Conservation (phyloP, 1,140 invertebrate genomes). For the Drosophila nigrodunni region DNA sequence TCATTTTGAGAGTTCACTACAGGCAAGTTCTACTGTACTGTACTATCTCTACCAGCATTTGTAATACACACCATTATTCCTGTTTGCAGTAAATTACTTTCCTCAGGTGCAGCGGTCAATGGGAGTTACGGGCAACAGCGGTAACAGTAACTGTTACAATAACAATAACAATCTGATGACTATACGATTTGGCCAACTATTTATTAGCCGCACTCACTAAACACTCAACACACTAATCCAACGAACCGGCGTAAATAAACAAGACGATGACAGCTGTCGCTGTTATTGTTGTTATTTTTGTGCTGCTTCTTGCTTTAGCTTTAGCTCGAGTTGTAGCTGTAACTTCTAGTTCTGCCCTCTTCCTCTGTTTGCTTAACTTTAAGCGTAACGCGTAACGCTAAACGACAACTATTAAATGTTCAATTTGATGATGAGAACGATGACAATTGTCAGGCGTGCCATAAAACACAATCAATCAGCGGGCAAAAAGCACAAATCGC, state of each 20-base stretch:
- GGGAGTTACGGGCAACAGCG: not conserved
- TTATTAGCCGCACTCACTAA: constrained; percentile 33
- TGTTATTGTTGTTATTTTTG: constrained; percentile 15
- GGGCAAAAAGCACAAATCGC: constrained; percentile 16
- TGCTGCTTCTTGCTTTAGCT: not conserved
- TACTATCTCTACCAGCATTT: not conserved
- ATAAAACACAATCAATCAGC: constrained; percentile 71
- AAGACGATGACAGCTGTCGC: constrained; percentile 46
- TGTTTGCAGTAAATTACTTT: not conserved
- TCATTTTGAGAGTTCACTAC: not conserved
- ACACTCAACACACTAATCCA: not conserved
- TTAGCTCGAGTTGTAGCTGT: constrained; percentile 2
- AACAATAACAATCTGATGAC: constrained; percentile 15
- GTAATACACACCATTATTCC: constrained; percentile 36
- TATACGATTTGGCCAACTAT: constrained; percentile 27
- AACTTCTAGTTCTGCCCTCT: not conserved
- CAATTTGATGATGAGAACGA: constrained; percentile 59
- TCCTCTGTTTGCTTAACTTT: constrained; percentile 20
- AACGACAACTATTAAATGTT: constrained; percentile 61
- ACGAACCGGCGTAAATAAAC: constrained; percentile 42
- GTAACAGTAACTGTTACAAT: not conserved
- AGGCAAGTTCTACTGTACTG: not conserved
- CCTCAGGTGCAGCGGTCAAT: constrained; percentile 7
- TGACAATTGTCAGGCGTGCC: constrained; percentile 55
- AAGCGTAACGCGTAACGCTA: constrained; percentile 37